Base-by-base conservation (phyloP, 2,888 invertebrate species). In the Panzeria rudis region DNA sequence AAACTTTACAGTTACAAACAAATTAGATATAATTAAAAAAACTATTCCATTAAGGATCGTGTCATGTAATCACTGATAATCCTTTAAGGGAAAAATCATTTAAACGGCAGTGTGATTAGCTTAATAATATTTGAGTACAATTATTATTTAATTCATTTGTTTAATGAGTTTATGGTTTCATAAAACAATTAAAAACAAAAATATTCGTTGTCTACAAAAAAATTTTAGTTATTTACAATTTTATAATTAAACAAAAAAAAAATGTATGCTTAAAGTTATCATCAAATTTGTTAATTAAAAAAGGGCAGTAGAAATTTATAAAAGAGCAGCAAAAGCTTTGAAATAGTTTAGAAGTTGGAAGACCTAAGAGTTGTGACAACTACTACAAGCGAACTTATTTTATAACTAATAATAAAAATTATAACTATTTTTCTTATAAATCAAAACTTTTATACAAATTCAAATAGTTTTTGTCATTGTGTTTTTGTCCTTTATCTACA, bases 71-170 rank as follows among this genome's bases (percentile, higher is more conserved):
- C n/a, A 23, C 61, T 54, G 47, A 25, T 56, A 17, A 44, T 56
- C 50, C 44, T 52, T 84, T 15, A 20, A 47, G 11, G 73, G 44
- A 52, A 64, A 41, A 1, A 38, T 50, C 15, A 50, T 56, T 68
- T 17, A 25, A 76, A 56, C 56, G 91, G 91, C 91, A 91, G 91
- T 91, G 90, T 90, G 89, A 89, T 92, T 92, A 91, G 91, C 91
- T 91, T 78, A 78, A 75, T 47, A 29, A 75, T 75, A 59, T 82
- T 85, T 82, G 50, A 52, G 59, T 79, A 75, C 41, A 76, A 68
- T 69, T 59, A 35, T 66, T 66, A n/a, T n/a, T n/a, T n/a, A 6
- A 20, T 44, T 71, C 41, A 59, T 59, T 56, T 35, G 6, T 13
- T 56, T 23, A 29, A 29, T 25, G n/a, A 11, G 52, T 52, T 44